Evolutionary conservation across 2,113 vertebrate genomes (phyloP).

Genomic region (Periophthalmus modestus): DNA sequence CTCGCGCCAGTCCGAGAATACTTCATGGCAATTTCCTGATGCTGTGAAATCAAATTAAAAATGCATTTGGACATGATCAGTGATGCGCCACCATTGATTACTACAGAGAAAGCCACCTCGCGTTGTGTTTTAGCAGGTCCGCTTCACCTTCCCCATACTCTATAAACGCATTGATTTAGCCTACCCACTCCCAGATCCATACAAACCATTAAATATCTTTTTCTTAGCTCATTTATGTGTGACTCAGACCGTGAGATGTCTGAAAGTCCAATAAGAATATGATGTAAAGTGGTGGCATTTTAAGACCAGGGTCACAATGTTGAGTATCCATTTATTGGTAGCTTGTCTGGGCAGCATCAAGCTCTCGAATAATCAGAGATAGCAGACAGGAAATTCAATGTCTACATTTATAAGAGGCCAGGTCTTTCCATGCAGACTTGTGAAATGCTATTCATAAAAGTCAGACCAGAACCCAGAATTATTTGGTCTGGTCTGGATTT

Average conservation of each 20-base stretch:
- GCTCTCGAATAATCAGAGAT: slow-evolving; percentile 14
- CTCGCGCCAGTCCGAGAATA: slow-evolving; percentile 45
- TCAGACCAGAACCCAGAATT: too few relatives aligned
- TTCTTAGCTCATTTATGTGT: slow-evolving; percentile 49
- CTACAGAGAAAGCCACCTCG: slow-evolving; percentile 47
- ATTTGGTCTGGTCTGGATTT: too few relatives aligned
- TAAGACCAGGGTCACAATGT: slow-evolving; percentile 27
- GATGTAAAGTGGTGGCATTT: slow-evolving; percentile 22
- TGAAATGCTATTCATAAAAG: too few relatives aligned
- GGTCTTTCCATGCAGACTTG: slow-evolving; percentile 32
- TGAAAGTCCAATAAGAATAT: slow-evolving; percentile 40
- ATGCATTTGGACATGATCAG: slow-evolving; percentile 75
- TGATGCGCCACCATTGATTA: slow-evolving; percentile 61
- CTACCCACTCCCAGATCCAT: slow-evolving; percentile 49
- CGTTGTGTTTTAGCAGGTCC: slow-evolving; percentile 48
- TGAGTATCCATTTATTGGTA: slow-evolving; percentile 23
- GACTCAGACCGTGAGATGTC: slow-evolving; percentile 46
- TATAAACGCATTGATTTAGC: slow-evolving; percentile 64
- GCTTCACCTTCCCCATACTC: slow-evolving; percentile 48
- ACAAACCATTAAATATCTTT: slow-evolving; percentile 64
- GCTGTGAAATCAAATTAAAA: slow-evolving; percentile 72
- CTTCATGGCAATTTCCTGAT: slow-evolving; percentile 63
- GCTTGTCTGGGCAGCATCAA: slow-evolving; percentile 9
- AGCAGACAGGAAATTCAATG: slow-evolving; percentile 22
- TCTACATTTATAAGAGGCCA: slow-evolving; percentile 22